A percentile compares a stretch with the other conserved stretches of the same genome.
These are phyloP conservation scores for Chromobotia macracanthus DNA, from an alignment of 2,797 vertebrate species.

Conservation along the genomic window DNA sequence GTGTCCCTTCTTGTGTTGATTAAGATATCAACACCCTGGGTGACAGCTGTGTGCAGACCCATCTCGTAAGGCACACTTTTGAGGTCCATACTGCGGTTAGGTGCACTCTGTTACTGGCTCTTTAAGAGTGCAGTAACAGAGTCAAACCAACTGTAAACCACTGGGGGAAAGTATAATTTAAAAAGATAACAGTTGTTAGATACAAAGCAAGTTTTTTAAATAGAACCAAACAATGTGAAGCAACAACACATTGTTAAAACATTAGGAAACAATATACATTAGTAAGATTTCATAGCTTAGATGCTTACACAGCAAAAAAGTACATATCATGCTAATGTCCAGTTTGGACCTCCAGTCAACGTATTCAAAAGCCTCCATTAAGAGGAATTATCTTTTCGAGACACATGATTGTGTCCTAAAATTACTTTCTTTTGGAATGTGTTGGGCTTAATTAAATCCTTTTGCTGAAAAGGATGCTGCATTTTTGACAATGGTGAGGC, in stretches of 20 bases:
- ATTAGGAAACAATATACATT: neutral
- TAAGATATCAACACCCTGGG: slow-evolving; percentile 81
- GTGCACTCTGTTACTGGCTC: neutral
- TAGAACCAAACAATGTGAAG: too few relatives aligned
- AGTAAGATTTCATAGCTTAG: slow-evolving; percentile 15
- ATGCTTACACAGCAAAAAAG: slow-evolving; percentile 54
- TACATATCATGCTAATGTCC: slow-evolving; percentile 72
- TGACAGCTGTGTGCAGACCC: slow-evolving; percentile 73
- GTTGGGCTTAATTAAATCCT: slow-evolving; percentile 81
- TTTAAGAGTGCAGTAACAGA: neutral
- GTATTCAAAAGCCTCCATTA: slow-evolving; percentile 80
- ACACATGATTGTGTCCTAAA: slow-evolving; percentile 80
- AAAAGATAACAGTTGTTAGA: neutral
- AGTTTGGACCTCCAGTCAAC: slow-evolving; percentile 70
- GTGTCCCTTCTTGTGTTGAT: slow-evolving; percentile 76
- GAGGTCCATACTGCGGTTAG: slow-evolving; percentile 11
- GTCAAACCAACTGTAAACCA: neutral
- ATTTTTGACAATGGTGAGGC: slow-evolving; percentile 78
- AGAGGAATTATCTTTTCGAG: slow-evolving; percentile 83
- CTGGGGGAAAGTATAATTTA: slow-evolving; percentile 3
- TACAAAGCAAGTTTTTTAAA: too few relatives aligned
- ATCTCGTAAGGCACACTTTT: slow-evolving; percentile 31
- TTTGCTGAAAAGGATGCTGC: slow-evolving; percentile 77
- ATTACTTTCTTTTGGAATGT: slow-evolving; percentile 80
- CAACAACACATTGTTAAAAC: neutral